These are phyloP conservation scores for Triplophysa dalaica DNA, from an alignment of 2,113 vertebrate species.

Conservation along the genomic window DNA sequence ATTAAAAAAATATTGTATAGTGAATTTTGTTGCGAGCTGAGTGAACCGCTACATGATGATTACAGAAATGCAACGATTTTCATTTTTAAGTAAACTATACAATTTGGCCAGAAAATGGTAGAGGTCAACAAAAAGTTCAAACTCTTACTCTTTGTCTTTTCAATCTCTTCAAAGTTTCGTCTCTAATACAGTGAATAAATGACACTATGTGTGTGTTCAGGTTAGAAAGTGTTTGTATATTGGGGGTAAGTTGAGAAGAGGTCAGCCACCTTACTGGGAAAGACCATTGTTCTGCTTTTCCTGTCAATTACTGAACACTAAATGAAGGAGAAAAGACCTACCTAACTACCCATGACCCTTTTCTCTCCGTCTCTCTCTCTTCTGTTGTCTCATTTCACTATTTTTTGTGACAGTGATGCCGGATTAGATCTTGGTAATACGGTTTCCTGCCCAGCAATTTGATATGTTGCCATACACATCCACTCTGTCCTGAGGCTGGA, in stretches of 20 bases:
- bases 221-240: conserved; percentile 12
- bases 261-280: conserved; percentile 15
- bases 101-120: too few relatives aligned
- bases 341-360: conserved; percentile 11
- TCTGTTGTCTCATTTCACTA: conserved; percentile 6
- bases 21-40: too few relatives aligned
- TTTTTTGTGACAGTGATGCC: conserved; percentile 22
- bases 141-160: conserved; percentile 6
- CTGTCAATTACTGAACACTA: conserved; percentile 38
- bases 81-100: too few relatives aligned
- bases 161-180: neutral
- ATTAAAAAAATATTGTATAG: too few relatives aligned
- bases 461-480: conserved; percentile 11
- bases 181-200: neutral
- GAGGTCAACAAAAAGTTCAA: too few relatives aligned
- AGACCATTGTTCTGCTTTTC: conserved; percentile 30
- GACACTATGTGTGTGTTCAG: neutral
- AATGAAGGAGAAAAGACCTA: conserved; percentile 9
- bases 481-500: neutral
- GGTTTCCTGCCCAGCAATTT: conserved; percentile 23
- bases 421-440: conserved; percentile 11
- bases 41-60: too few relatives aligned
- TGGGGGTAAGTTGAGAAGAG: conserved; percentile 3
- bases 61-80: too few relatives aligned
- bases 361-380: neutral